Evolutionary conservation across 92 coral and sea anemone species (phyloP).

Genomic region (Hydrozoanthus gracilis): DNA sequence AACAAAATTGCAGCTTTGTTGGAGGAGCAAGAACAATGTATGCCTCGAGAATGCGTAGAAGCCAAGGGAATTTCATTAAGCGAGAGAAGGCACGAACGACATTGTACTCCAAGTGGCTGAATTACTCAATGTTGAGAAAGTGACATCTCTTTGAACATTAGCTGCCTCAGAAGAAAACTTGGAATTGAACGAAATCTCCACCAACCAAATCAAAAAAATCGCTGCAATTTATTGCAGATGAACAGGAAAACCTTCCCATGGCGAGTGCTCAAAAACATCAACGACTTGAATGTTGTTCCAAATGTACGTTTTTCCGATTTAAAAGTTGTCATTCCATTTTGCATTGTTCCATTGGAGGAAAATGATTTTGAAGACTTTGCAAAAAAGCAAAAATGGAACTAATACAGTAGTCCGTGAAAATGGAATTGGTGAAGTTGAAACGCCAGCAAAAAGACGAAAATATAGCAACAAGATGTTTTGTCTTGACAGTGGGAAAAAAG

Average conservation of each 20-base stretch:
- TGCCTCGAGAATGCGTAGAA: slow-evolving; percentile 9
- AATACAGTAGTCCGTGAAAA: too few species aligned
- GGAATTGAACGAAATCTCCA: slow-evolving; percentile 14
- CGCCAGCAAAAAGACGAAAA: too few species aligned
- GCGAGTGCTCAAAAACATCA: neutral
- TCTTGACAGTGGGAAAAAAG: too few species aligned
- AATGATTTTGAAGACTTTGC: too few species aligned
- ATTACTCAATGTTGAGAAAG: neutral
- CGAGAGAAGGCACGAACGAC: neutral
- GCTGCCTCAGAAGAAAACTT: slow-evolving; percentile 4
- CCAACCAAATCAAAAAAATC: neutral
- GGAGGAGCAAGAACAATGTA: neutral
- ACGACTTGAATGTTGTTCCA: slow-evolving; percentile 1
- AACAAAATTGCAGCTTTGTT: neutral
- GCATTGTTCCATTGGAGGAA: too few species aligned
- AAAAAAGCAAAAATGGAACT: too few species aligned
- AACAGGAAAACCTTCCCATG: neutral
- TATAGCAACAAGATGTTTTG: too few species aligned
- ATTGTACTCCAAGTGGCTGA: slow-evolving; percentile 2
- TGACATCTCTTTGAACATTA: neutral
- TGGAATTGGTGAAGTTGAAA: too few species aligned
- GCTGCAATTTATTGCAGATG: neutral
- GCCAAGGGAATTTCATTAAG: slow-evolving; percentile 11
- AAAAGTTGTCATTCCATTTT: too few species aligned
- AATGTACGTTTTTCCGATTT: neutral